Evolutionary conservation across 2,888 invertebrate genomes (phyloP), one percentile per base, ranked within the genome.

Genomic region (Conomelus anceps): DNA sequence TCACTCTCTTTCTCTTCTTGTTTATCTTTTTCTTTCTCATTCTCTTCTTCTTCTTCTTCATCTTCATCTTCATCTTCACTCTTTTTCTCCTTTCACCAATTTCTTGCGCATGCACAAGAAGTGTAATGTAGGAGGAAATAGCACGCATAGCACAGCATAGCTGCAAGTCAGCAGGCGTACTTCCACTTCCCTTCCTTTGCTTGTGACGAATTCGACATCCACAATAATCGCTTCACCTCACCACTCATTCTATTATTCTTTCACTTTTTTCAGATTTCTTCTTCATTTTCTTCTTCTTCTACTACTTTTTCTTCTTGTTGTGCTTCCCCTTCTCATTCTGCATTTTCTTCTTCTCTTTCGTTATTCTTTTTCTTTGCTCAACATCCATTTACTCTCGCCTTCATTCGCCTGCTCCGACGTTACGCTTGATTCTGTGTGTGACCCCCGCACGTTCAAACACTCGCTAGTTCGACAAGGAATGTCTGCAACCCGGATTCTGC

Each of bases 141-240:
- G 63, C 20, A 63, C n/a, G 63, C 63, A 63, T 63, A 63, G 63
- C 63, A 63, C 6, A n/a, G 63, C 63, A 63, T 63, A 63, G 63
- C 63, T 63, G 63, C 63, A 63, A 63, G 63, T 63, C 63, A 63
- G 63, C 63, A 9, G 63, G 63, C 63, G 63, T 63, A 63, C 63
- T 88, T 84, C 84, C 86, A n/a, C 86, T 26, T 84, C 41, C 22
- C 84, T 24, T 85, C 85, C 89, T 29, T n/a, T 1, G n/a, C 63
- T 63, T 63, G 63, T 63, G 63, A 63, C 63, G 63, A 63, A 63
- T 63, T 22, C 86, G 34, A 63, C 88, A 84, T 41, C 29, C 63
- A 85, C 29, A 41, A 84, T 23, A 29, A 23, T 85, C 88, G 63
- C 85, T 84, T 24, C 34, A 85, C 29, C 85, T 89, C 22, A 22